phyloP scores from a whole-genome alignment of 2,113 vertebrate species.

The Erythrolamprus reginae region DNA sequence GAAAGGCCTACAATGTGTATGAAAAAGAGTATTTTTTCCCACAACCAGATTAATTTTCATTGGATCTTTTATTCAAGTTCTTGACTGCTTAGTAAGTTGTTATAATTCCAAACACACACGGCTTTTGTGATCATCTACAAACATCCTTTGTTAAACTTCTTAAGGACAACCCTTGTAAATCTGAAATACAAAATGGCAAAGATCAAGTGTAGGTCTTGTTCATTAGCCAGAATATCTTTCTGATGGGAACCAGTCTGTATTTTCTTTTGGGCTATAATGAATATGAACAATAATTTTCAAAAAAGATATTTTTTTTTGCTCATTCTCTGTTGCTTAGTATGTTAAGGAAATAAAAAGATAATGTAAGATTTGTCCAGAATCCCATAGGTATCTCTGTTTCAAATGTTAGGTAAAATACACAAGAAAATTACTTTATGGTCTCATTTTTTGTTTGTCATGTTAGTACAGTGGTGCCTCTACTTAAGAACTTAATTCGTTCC shows the following conservation, averaged over 20 bases:
- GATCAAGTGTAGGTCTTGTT: slow-evolving; percentile 33
- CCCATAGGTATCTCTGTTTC: not conserved
- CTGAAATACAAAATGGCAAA: slow-evolving; percentile 46
- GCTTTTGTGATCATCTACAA: slow-evolving; percentile 38
- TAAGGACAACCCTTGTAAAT: slow-evolving; percentile 34
- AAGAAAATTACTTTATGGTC: not conserved
- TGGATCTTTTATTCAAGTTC: slow-evolving; percentile 7
- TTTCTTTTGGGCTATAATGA: not conserved
- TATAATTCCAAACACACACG: slow-evolving; percentile 1
- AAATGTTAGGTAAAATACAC: not conserved
- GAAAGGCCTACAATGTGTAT: fast-evolving
- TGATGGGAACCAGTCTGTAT: slow-evolving; percentile 16
- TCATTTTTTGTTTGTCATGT: not conserved
- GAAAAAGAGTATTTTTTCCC: slow-evolving; percentile 4
- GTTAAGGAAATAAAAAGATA: not conserved
- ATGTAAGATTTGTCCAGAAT: not conserved
- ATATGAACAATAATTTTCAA: slow-evolving; percentile 31
- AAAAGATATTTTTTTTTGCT: not conserved
- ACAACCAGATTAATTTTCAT: not conserved
- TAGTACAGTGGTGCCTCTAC: no score
- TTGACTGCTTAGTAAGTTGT: slow-evolving; percentile 13
- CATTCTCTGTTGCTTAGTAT: not conserved
- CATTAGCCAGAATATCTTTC: slow-evolving; percentile 18
- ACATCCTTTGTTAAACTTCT: slow-evolving; percentile 24
- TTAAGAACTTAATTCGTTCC: no score